Evolutionary conservation across 2,888 invertebrate species (phyloP), one percentile per base, ranked within the genome.

Genomic region (Leptodirus hochenwartii): DNA sequence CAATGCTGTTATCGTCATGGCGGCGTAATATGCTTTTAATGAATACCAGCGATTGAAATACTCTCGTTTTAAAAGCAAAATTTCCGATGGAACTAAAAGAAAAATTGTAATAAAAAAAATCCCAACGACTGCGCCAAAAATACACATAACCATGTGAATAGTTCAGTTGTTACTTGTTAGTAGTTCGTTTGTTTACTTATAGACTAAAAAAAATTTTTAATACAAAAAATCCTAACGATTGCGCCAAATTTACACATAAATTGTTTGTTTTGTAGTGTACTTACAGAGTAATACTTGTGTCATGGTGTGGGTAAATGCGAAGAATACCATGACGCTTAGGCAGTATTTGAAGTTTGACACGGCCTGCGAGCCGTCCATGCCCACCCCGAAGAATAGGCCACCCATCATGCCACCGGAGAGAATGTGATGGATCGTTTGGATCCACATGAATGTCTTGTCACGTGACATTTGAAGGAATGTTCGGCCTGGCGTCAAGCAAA

Each of bases 31-130:
- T 1, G 71, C 62, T 39, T 70, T 71, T 16, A 72, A 51, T 32
- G 69, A 62, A 46, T 70, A 72, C 70, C 71, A 72, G 13, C 69
- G 56, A 43, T 72, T 72, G 50, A 70, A 71, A 44, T 69, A 70
- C 46, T 72, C 72, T 15, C 71, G 51, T 15, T 61, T 59, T 31
- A 71, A 47, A 40, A 69, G 41, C 35, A 64, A 57, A 2, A 71
- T 58, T 49, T 71, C 70, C 24, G 55, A 46, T 0, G 72, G 71
- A 59, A 69, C 72, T 72, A 51, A 34, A 54, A 51, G 26, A 27
- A 37, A 37, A 37, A 29, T 25, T 20, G n/a, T 8, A 8, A 8
- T n/a, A 20, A 20, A 8, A n/a, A 8, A 20, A 20, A 20, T 20
- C n/a, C 20, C 8, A 8, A 20, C 20, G n/a, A 20, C 8, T 8